Evolutionary conservation across 2,113 vertebrate genomes (phyloP).

Genomic region (Oryzias javanicus): DNA sequence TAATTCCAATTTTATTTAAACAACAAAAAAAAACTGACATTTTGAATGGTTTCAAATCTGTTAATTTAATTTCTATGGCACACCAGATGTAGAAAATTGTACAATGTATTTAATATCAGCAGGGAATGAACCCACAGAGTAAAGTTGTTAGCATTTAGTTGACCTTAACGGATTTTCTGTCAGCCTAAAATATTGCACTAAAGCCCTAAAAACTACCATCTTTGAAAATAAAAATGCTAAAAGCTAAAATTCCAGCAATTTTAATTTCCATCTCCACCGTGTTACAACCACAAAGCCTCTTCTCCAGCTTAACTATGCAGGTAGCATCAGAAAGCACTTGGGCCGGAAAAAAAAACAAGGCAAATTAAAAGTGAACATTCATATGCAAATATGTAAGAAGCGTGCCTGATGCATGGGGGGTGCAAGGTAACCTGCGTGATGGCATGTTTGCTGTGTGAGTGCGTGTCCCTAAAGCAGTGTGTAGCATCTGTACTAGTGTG

Average conservation of each 20-base stretch:
- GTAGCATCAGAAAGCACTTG: conserved; percentile 54
- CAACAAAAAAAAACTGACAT: too few relatives aligned
- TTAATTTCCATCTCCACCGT: conserved; percentile 36
- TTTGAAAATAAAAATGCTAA: conserved; percentile 7
- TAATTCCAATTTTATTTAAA: too few relatives aligned
- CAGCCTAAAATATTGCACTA: too few relatives aligned
- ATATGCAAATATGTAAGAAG: conserved; percentile 68
- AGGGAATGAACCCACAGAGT: too few relatives aligned
- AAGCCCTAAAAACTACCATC: neutral
- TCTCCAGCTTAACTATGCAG: conserved; percentile 55
- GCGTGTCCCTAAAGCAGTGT: conserved; percentile 36
- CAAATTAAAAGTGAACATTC: conserved; percentile 70
- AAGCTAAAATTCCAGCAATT: neutral
- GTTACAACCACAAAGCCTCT: conserved; percentile 60
- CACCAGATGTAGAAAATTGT: too few relatives aligned
- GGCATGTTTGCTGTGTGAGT: conserved; percentile 14
- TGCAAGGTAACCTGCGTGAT: neutral
- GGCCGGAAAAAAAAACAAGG: conserved; percentile 65
- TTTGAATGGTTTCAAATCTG: too few relatives aligned
- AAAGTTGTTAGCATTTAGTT: too few relatives aligned
- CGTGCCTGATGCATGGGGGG: conserved; percentile 40
- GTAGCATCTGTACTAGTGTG: conserved; percentile 40
- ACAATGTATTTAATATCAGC: too few relatives aligned
- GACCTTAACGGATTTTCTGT: too few relatives aligned
- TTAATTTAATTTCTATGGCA: too few relatives aligned